phyloP scores from a whole-genome alignment of 2,113 vertebrate genomes.

The Lichenostomus cassidix region DNA sequence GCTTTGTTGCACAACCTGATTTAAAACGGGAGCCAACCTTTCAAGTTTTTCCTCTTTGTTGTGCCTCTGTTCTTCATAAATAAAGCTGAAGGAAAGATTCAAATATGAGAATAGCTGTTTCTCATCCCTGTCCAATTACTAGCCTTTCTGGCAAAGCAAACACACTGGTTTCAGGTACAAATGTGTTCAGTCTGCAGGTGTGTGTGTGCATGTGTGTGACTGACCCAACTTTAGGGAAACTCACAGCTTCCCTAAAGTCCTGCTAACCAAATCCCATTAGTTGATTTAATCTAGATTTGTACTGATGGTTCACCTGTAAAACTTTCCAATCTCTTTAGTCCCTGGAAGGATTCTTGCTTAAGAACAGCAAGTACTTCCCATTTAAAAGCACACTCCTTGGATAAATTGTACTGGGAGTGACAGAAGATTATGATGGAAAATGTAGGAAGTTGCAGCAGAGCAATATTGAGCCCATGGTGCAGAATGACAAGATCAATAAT shows the following conservation, averaged over 20 bases:
- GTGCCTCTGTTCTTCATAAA: neutral
- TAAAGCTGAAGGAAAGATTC: neutral
- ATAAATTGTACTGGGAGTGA: neutral
- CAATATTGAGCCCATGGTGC: neutral
- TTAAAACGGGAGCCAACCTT: neutral
- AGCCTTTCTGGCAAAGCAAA: neutral
- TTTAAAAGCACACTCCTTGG: neutral
- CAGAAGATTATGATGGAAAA: neutral
- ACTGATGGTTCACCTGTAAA: neutral
- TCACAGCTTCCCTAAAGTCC: neutral
- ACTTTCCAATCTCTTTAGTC: neutral
- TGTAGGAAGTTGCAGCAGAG: neutral
- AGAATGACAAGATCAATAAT: neutral
- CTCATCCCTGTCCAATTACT: neutral
- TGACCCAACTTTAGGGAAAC: neutral
- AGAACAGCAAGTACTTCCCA: neutral
- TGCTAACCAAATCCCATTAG: neutral
- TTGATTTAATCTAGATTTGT: neutral
- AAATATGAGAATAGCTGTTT: neutral
- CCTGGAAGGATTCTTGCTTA: neutral
- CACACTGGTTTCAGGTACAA: neutral
- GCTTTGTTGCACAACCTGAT: neutral
- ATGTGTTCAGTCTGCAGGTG: fast-evolving
- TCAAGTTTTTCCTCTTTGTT: neutral
- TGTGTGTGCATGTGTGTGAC: neutral